Conservation (phyloP, 2,113 vertebrate genomes). For the Noctilio leporinus region DNA sequence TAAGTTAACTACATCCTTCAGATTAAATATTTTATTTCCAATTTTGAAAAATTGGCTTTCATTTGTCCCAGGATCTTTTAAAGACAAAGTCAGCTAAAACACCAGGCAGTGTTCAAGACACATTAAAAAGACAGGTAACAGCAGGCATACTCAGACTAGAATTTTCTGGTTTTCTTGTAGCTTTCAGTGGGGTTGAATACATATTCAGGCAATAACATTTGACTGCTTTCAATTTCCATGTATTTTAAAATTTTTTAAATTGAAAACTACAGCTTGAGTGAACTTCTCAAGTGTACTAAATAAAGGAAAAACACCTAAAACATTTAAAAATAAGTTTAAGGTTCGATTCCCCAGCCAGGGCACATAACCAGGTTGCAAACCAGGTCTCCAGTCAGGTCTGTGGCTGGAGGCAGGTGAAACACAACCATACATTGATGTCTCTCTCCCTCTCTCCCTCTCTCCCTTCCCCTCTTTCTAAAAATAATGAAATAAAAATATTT, state of each 20-base stretch:
- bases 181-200: neutral
- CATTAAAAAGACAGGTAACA: constrained; percentile 58
- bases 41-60: constrained; percentile 29
- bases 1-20: constrained; percentile 14
- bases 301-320: constrained; percentile 33
- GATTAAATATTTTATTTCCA: constrained; percentile 33
- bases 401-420: no score
- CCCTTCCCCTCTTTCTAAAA: no score
- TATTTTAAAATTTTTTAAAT: neutral
- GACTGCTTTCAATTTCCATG: constrained; percentile 14
- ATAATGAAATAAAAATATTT: no score
- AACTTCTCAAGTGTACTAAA: neutral
- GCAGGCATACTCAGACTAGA: constrained; percentile 35
- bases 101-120: constrained; percentile 53
- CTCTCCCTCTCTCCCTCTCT: no score
- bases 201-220: neutral
- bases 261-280: neutral
- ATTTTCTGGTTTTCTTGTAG: constrained; percentile 23
- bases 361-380: no score
- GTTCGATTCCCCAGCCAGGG: no score
- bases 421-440: no score
- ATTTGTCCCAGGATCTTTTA: neutral
- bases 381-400: no score
- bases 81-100: neutral
- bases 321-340: no score